Evolutionary conservation across 2,888 invertebrate genomes (phyloP), one percentile per base, ranked within the genome.

Genomic region (Campoplex nolae): DNA sequence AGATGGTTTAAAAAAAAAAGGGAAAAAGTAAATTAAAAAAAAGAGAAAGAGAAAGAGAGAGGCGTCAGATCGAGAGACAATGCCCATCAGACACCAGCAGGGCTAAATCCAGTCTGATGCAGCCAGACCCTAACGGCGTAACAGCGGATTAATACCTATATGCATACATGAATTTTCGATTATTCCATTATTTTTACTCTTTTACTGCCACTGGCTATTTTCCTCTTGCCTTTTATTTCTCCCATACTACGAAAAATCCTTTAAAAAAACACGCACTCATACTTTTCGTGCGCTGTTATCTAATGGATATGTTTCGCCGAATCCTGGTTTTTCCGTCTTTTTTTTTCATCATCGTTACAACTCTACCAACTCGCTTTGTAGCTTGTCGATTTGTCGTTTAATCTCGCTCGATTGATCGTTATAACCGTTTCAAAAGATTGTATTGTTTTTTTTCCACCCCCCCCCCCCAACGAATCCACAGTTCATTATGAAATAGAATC

Each of bases 131-230:
- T 32, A 79, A 35, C 71, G 71, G 58, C 58, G 83, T 71, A 79
- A 83, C 74, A 67, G 78, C 83, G 74, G 85, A 83, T 79, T 85
- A 78, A 82, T 83, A 54, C 76, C 48, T 71, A 83, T 71, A 77
- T 77, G 76, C 58, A 54, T 74, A 58, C 67, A 74, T 62, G 56
- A 45, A 68, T 70, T 38, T 62, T 51, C 67, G 68, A 76, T 73
- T 77, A 42, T 71, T 65, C 76, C 18, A 48, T 81, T 48, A 67
- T 77, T 82, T 74, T 73, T 73, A 62, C 38, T 13, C 73, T 56
- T 38, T 62, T 38, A 23, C 78, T 45, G 74, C 65, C 45, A 45
- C 77, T 35, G 65, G 45, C 73, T n/a, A 78, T 79, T 70, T 68
- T 54, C 18, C 54, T 68, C 78, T 23, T 42, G 58, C 79, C 18